Base-by-base conservation (phyloP, 2,888 invertebrate species). In the Cantharis nigra region DNA sequence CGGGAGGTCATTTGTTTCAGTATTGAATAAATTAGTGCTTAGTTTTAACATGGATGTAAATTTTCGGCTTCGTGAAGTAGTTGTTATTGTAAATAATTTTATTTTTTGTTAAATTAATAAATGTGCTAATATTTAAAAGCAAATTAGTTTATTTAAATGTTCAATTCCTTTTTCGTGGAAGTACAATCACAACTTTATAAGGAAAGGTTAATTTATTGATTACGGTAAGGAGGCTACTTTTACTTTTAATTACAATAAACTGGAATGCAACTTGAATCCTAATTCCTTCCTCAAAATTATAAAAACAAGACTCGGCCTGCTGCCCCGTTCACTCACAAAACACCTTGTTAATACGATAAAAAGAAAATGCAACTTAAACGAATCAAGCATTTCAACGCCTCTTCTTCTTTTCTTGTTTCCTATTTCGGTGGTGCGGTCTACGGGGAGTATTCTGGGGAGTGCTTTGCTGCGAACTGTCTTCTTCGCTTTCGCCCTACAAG, bases 391-490 rank as follows among this genome's bases (percentile, higher is more conserved):
- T 79, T 82, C 90, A 93, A 83, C 93, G 93, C 28, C 94, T 88
- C 84, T 94, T 94, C 87, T 94, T 94, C 85, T 94, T 94, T 80
- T 94, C 94, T 86, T 93, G 93, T 77, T 93, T 91, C 33, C 94
- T 87, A 0, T 92, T 89, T 70, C 91, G 85, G 79, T 94, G 91
- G 83, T 91, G 91, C 0, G 93, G 92, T 85, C 92, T 89, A 70
- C 92, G 88, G 0, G 93, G 93, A 28, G 93, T 90, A 81, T 93
- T 93, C 49, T 94, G 93, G 0, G 94, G 94, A 73, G 93, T 93
- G 23, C 92, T 92, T 81, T 93, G 94, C 83, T 93, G 93, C 0
- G 94, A 94, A 82, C 93, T 94, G 84, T 93, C 94, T 80, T 94
- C 93, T 85, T 94, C 94, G 81, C 93, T 94, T 74, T 93, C 93